phyloP scores from a whole-genome alignment of 2,797 vertebrate genomes.

The Astyanax mexicanus region DNA sequence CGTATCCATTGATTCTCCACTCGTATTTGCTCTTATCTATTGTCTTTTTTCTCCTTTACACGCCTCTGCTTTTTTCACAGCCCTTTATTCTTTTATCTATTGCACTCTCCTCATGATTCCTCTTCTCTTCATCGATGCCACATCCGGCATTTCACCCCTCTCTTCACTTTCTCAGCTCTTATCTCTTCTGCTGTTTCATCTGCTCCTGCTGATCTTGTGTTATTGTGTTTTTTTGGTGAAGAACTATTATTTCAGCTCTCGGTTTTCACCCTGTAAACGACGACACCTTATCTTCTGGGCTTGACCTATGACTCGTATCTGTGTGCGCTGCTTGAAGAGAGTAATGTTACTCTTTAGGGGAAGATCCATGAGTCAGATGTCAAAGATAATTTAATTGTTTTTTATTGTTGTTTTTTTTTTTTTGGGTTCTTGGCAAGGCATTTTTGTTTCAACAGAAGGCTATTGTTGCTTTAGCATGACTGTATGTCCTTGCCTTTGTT shows the following conservation, averaged over 20 bases:
- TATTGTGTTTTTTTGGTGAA: conserved; percentile 11
- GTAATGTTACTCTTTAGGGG: conserved; percentile 47
- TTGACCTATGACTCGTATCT: conserved; percentile 49
- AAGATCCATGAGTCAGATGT: conserved; percentile 52
- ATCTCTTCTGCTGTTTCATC: background rate
- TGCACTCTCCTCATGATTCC: background rate
- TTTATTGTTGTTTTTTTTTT: conserved; percentile 30
- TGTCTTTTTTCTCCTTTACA: background rate
- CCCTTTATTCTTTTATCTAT: background rate
- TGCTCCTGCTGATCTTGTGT: background rate
- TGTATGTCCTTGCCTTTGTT: conserved; percentile 24
- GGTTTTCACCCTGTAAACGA: conserved; percentile 13
- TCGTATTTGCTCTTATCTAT: conserved; percentile 4
- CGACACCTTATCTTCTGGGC: conserved; percentile 38
- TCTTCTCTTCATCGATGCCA: background rate
- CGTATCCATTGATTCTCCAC: background rate
- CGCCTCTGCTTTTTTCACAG: too few relatives aligned
- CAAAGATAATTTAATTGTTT: conserved; percentile 49
- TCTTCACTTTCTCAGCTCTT: background rate
- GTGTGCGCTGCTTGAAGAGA: conserved; percentile 48
- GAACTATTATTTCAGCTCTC: conserved; percentile 18
- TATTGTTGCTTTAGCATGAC: conserved; percentile 45
- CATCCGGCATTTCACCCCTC: background rate
- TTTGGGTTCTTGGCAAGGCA: conserved; percentile 43
- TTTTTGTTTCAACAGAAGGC: conserved; percentile 35